These are phyloP conservation scores for Lota lota DNA, from an alignment of 2,113 vertebrate genomes.

Conservation along the genomic window DNA sequence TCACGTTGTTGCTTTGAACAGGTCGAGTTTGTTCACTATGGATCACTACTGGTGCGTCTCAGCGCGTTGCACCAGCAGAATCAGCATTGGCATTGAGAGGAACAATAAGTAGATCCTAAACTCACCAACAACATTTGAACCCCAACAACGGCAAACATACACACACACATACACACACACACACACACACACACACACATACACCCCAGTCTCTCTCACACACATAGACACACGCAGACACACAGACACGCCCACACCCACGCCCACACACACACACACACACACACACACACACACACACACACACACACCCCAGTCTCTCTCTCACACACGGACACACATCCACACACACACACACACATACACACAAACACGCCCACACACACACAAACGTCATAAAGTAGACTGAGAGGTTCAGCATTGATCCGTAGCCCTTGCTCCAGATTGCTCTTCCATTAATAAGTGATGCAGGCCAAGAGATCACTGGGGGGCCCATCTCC, in stretches of 20 bases:
- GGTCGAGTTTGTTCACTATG: too few species aligned
- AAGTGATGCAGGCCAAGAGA: slow-evolving; percentile 49
- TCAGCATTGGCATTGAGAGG: too few species aligned
- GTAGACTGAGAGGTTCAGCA: too few species aligned
- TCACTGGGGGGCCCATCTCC: slow-evolving; percentile 45
- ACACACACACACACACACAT: too few species aligned
- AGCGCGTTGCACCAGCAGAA: too few species aligned
- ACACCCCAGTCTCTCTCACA: too few species aligned
- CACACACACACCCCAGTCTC: slow-evolving; percentile 18
- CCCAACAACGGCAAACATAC: too few species aligned
- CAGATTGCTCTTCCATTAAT: slow-evolving; percentile 56
- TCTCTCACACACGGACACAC: background rate
- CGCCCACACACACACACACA: slow-evolving; percentile 9
- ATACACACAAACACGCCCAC: background rate
- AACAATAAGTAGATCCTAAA: too few species aligned
- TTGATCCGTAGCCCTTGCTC: slow-evolving; percentile 24
- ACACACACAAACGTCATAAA: background rate
- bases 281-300: slow-evolving; percentile 2
- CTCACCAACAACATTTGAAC: too few species aligned
- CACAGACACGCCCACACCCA: slow-evolving; percentile 19
- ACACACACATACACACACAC: too few species aligned
- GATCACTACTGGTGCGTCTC: too few species aligned
- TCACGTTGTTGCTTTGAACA: too few species aligned
- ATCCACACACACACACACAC: background rate
- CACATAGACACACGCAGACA: slow-evolving; percentile 11